Base-by-base conservation (phyloP, 2,113 vertebrate genomes). In the Menidia beryllina region DNA sequence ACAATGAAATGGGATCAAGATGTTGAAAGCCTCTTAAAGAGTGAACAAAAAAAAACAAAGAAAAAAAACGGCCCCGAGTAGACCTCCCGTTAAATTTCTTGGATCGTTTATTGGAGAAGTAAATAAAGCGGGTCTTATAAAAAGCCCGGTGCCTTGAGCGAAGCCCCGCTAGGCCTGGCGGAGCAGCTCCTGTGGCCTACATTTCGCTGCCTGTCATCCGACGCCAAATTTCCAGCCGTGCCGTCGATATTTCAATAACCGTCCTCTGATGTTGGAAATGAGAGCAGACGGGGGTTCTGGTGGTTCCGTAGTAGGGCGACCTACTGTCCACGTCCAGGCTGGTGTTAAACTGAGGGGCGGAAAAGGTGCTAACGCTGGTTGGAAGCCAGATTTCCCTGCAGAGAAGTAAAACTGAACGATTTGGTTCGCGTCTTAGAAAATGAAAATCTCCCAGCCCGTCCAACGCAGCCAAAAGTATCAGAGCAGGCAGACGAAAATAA, bases 181-280 rank as follows among this genome's bases (percentile, higher is more conserved):
- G 58, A 75, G 61, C 67, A 67, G 75, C 77, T 79, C 56, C 21
- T 50, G 55, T 87, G 83, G 69, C 84, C 84, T 84, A 87, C 71
- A 88, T 88, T 74, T 62, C 10, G 0, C 56, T 51, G 64, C 41
- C 68, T 80, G 85, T 90, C 85, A 91, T 85, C 85, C 51, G 86
- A 83, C 75, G 77, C 88, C 85, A 87, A 62, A 79, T 70, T 86
- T 80, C 80, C 76, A 77, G 53, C 77, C 77, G 17, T 70, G 41
- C 30, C 73, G 79, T 82, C 88, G 69, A 88, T 86, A 86, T 80
- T 86, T 82, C 69, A 79, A 72, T 82, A 76, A 43, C 36, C 51
- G 50, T 25, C 59, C 41, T 68, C 63, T 58, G 67, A 82, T 24
- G 38, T 73, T 49, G 64, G 47, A 75, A 60, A 61, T 36, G 6